Percentiles rank a stretch among this genome's conserved stretches.
Conservation (phyloP, 2,888 invertebrate species). For the Coenonympha glycerion region DNA sequence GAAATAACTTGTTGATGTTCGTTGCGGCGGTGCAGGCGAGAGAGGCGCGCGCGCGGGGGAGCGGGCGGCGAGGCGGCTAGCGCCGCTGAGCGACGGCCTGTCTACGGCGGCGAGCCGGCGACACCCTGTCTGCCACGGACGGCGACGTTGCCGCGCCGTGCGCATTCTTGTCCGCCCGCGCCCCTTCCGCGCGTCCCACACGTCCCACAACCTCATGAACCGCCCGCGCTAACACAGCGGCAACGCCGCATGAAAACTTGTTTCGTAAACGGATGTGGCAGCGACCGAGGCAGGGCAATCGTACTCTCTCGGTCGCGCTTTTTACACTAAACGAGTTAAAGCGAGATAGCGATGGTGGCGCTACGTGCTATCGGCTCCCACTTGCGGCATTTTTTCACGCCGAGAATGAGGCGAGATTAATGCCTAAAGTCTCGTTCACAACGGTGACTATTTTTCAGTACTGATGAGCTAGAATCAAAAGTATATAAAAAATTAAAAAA, state of each 20-base stretch:
- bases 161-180: slow-evolving; percentile 74
- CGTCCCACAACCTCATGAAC: slow-evolving; percentile 51
- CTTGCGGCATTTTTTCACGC: slow-evolving; percentile 80
- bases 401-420: slow-evolving; percentile 81
- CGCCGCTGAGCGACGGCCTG: slow-evolving; percentile 83
- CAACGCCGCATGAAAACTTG: slow-evolving; percentile 80
- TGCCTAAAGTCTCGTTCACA: slow-evolving; percentile 64
- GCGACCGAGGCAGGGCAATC: slow-evolving; percentile 66
- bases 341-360: slow-evolving; percentile 67
- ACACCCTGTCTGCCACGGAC: slow-evolving; percentile 95
- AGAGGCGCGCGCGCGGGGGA: slow-evolving; percentile 39
- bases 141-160: slow-evolving; percentile 79
- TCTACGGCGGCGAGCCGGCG: slow-evolving; percentile 90
- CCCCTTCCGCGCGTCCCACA: slow-evolving; percentile 45
- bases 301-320: slow-evolving; percentile 46
- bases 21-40: slow-evolving; percentile 57
- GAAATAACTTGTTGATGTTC: slow-evolving; percentile 76
- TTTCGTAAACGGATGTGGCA: slow-evolving; percentile 84
- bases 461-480: not conserved
- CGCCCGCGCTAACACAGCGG: slow-evolving; percentile 65
- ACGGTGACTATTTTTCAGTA: not conserved
- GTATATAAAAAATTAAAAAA: not conserved
- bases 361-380: slow-evolving; percentile 77
- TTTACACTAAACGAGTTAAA: slow-evolving; percentile 35
- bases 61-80: slow-evolving; percentile 54